Evolutionary conservation across 1,140 invertebrate species (phyloP), one percentile per base, ranked within the genome.

Genomic region (Bombus huntii): DNA sequence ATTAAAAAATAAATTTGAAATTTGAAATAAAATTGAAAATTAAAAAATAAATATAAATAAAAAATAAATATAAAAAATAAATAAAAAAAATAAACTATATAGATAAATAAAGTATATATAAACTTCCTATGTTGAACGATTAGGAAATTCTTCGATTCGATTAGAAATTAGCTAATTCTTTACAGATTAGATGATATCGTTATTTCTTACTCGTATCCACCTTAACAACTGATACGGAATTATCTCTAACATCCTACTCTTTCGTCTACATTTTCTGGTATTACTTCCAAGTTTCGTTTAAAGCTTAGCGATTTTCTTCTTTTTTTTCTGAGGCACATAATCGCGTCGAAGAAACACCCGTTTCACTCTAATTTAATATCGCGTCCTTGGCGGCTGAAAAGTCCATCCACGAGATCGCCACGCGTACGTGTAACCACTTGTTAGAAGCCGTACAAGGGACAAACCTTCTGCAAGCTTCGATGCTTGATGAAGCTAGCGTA

Each of bases 371-470:
- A 85, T 85, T 72, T 85, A 85, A 85, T 85, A 85, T 87, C 42
- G 83, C 79, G 87, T 84, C 81, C 86, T 91, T 86, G 90, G 74
- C 28, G 79, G 71, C 44, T 25, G 9, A 80, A 57, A 80, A 84
- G 83, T 86, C 47, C 53, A 75, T 84, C 73, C 62, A 15, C 44
- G 39, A 81, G 65, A 44, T 73, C 70, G 18, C 37, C 68, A 76
- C 74, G 62, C 44, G 18, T 83, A 81, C 75, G 78, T 87, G 74
- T 88, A 90, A 90, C 77, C 87, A 90, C 80, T 91, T 92, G 83
- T 81, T 83, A 66, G 91, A 92, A 92, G 89, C 90, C 91, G 10
- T 85, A 92, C 39, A 73, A 91, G 62, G 13, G 76, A 78, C 83
- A 92, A 92, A 89, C 73, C 88, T 89, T 75, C 91, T 87, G 81